phyloP scores from a whole-genome alignment of 1,140 invertebrate species.

The Megalopta genalis region DNA sequence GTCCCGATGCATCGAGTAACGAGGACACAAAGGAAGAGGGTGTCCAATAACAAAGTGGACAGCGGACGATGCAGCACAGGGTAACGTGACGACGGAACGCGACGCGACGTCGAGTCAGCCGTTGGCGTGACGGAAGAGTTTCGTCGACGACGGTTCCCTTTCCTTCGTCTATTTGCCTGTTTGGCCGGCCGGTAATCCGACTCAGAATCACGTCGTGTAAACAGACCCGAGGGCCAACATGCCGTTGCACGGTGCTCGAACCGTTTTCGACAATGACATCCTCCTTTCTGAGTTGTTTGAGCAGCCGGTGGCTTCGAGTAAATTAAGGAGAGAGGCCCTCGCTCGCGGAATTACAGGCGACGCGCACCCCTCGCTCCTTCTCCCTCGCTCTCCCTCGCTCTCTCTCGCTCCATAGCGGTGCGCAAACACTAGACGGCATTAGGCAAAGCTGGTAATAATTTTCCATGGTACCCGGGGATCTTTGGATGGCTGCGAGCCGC shows the following conservation, averaged over 20 bases:
- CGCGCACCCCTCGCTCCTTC: not conserved
- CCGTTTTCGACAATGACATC: conserved; percentile 17
- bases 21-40: not conserved
- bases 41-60: too few species aligned
- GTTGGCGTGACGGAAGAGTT: not conserved
- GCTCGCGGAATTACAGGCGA: not conserved
- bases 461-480: not conserved
- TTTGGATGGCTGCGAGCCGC: not conserved
- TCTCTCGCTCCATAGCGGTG: not conserved
- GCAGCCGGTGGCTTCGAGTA: conserved; percentile 1
- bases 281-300: conserved; percentile 12
- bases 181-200: not conserved
- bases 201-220: not conserved
- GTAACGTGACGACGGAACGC: too few species aligned
- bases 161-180: conserved; percentile 1
- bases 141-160: not conserved
- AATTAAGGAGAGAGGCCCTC: conserved; percentile 15
- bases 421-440: not conserved
- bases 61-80: too few species aligned
- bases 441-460: conserved; percentile 1
- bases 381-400: too few species aligned
- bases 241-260: not conserved
- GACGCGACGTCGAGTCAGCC: too few species aligned
- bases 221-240: not conserved
- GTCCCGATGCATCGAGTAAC: not conserved